Evolutionary conservation across 1,140 invertebrate species (phyloP), one percentile per base, ranked within the genome.

Genomic region (Pseudomyrmex cubaensis): DNA sequence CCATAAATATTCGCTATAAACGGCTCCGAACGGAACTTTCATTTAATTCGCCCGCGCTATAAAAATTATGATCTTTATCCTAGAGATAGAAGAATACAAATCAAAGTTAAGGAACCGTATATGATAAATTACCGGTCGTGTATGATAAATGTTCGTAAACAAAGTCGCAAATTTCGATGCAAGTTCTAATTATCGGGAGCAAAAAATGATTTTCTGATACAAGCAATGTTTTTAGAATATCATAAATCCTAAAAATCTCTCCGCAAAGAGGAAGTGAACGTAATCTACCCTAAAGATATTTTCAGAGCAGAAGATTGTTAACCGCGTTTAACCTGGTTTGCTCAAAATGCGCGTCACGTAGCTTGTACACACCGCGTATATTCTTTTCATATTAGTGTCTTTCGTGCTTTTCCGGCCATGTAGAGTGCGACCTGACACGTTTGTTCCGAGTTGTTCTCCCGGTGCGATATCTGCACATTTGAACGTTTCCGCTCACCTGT

Each of bases 361-460:
- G 5, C 13, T 25, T 2, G 5, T 17, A 15, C 12, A 25, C 59
- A 2, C 20, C 46, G 10, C 52, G 12, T 10, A 52, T 50, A 61
- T 59, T 80, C 66, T 70, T 70, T 80, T 80, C 52, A 20, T 20
- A 61, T 70, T 54, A 70, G 20, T 85, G 78, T 86, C 78, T 82
- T 85, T 56, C 61, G 72, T 62, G 75, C 85, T 87, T 74, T 82
- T 87, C 86, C 83, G 89, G 74, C 80, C 52, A 25, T 9, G 22
- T 44, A 12, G 20, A 64, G 22, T 66, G 77, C 85, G 78, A 76
- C 85, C 69, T 77, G 78, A 83, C 77, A 82, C 86, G 84, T 88
- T 88, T 87, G 77, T 90, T 90, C 85, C 84, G 85, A 72, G 84
- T 90, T 86, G 69, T 46, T 72, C 48, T 50, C 22, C 9, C 20